phyloP scores from a whole-genome alignment of 2,113 vertebrate genomes.

The Dicrurus megarhynchus region DNA sequence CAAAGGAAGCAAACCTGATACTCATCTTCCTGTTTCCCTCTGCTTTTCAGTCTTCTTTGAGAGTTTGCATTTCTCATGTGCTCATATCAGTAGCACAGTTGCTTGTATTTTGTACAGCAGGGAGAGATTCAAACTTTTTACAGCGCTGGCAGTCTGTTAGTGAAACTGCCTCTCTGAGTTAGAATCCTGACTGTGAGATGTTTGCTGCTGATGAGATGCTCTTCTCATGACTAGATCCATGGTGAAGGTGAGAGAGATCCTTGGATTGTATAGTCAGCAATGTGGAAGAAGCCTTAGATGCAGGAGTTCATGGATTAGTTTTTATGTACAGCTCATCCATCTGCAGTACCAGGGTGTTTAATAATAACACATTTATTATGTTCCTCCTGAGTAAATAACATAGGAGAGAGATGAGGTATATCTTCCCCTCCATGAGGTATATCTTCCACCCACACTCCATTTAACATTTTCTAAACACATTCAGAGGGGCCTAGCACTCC shows the following conservation, averaged over 20 bases:
- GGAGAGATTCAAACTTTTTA: background rate
- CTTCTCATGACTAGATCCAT: background rate
- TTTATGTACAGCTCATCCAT: background rate
- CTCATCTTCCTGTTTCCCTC: background rate
- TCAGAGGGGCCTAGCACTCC: background rate
- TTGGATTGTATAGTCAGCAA: background rate
- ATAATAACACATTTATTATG: background rate
- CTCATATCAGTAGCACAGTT: background rate
- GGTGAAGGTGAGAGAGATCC: background rate
- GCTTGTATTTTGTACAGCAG: background rate
- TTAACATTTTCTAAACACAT: slow-evolving; percentile 13
- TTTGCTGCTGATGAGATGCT: background rate
- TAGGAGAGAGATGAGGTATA: background rate
- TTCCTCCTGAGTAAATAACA: background rate
- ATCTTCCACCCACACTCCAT: background rate
- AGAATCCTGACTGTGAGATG: background rate
- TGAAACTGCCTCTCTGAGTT: background rate
- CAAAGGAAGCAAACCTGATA: slow-evolving; percentile 2
- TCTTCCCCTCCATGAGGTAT: background rate
- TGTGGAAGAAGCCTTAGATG: background rate
- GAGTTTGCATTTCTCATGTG: background rate
- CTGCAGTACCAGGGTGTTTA: background rate
- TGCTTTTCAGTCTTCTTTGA: background rate
- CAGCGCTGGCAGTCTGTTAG: background rate
- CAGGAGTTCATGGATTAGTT: background rate